Conservation (phyloP, 2,113 vertebrate genomes). For the Engystomops pustulosus region DNA sequence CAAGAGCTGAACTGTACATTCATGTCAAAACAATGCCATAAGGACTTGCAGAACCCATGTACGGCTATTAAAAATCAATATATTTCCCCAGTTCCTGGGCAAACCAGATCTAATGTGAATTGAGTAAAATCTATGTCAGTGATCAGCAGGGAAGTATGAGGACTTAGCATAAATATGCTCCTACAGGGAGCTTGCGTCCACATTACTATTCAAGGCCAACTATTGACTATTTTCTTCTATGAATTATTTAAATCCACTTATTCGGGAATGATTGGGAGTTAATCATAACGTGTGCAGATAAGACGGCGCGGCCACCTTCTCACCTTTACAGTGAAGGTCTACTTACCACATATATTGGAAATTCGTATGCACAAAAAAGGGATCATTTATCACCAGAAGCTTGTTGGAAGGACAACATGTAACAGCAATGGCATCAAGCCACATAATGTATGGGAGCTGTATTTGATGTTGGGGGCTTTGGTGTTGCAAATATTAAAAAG, state of each 20-base stretch:
- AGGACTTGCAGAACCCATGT: background rate
- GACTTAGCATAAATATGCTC: background rate
- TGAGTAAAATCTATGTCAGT: no score
- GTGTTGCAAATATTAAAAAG: background rate
- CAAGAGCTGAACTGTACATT: no score
- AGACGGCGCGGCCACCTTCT: background rate
- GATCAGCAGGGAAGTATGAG: background rate
- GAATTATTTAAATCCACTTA: constrained; percentile 39
- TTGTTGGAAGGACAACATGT: background rate
- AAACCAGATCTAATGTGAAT: no score
- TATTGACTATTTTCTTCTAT: constrained; percentile 28
- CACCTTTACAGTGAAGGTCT: background rate
- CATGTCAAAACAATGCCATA: background rate
- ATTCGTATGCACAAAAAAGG: background rate
- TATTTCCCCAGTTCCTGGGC: no score
- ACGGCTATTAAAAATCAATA: background rate
- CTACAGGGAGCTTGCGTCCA: background rate
- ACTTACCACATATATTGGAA: constrained; percentile 3
- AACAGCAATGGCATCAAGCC: background rate
- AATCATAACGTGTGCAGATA: background rate
- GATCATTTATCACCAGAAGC: background rate
- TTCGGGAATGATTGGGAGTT: constrained; percentile 13
- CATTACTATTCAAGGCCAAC: constrained; percentile 16
- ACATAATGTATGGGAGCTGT: background rate
- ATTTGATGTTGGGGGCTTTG: background rate